phyloP scores from a whole-genome alignment of 2,113 vertebrate species.

The Sterna hirundo region DNA sequence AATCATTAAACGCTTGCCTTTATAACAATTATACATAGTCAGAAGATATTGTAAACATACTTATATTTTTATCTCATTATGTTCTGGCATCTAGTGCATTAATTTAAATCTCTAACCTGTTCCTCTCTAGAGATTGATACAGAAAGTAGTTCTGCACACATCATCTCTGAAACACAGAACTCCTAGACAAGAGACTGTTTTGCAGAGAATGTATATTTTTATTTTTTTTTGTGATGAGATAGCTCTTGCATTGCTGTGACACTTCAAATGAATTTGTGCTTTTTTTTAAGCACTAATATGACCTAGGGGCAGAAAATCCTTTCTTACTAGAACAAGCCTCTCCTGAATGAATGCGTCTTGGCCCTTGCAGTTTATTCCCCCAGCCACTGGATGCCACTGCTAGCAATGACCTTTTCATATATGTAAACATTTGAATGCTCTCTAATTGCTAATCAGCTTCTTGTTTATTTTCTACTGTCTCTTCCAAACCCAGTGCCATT shows the following conservation, averaged over 20 bases:
- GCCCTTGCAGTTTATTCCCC: neutral
- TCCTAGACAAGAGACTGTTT: neutral
- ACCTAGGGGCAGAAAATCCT: neutral
- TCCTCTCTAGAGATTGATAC: neutral
- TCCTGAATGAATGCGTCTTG: neutral
- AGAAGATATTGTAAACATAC: neutral
- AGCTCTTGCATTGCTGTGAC: neutral
- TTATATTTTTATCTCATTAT: neutral
- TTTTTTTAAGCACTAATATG: neutral
- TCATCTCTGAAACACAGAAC: neutral
- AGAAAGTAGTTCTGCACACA: neutral
- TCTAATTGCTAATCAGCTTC: neutral
- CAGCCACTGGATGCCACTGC: neutral
- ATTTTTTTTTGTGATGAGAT: neutral
- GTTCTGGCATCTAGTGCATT: neutral
- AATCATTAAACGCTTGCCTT: neutral
- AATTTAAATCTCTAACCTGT: neutral
- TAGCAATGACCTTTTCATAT: neutral
- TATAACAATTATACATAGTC: neutral
- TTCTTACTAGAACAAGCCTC: neutral
- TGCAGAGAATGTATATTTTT: neutral
- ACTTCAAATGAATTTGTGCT: neutral
- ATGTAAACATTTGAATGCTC: neutral
- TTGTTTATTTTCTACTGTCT: neutral
- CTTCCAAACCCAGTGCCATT: neutral